Evolutionary conservation across 2,888 invertebrate species (phyloP).

Genomic region (Heliconius ethilla): DNA sequence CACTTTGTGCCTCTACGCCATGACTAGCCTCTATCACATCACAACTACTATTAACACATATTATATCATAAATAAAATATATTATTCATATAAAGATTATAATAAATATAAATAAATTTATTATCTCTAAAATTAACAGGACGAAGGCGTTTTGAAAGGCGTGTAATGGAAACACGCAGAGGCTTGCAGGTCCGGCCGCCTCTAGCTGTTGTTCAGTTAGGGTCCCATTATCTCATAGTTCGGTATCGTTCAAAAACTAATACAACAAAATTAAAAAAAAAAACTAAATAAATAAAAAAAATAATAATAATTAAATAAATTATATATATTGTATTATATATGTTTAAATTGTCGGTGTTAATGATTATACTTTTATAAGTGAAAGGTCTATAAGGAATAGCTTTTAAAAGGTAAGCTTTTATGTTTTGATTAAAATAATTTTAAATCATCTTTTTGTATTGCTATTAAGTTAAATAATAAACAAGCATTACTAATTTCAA

Average conservation of each 20-base stretch:
- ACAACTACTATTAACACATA: too few species aligned
- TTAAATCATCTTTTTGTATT: not conserved
- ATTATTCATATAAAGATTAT: too few species aligned
- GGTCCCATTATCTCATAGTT: conserved; percentile 57
- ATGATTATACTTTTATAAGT: not conserved
- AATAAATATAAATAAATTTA: not conserved
- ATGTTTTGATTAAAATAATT: not conserved
- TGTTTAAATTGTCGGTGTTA: not conserved
- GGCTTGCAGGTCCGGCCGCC: conserved; percentile 41
- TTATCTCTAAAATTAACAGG: not conserved
- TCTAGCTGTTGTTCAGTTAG: conserved; percentile 56
- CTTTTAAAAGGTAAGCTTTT: conserved; percentile 2
- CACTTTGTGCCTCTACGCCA: too few species aligned
- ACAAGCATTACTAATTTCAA: not conserved
- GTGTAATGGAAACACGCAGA: conserved; percentile 54
- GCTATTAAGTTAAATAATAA: not conserved
- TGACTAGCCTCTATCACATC: too few species aligned
- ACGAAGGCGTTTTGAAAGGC: conserved; percentile 43
- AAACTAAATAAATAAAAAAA: not conserved
- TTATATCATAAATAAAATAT: too few species aligned
- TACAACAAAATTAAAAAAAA: not conserved
- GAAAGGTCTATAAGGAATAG: not conserved
- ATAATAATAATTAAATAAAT: not conserved
- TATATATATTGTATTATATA: not conserved
- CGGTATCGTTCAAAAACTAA: conserved; percentile 38